Conservation (phyloP, 2,888 invertebrate genomes). For the Blera fallax region DNA sequence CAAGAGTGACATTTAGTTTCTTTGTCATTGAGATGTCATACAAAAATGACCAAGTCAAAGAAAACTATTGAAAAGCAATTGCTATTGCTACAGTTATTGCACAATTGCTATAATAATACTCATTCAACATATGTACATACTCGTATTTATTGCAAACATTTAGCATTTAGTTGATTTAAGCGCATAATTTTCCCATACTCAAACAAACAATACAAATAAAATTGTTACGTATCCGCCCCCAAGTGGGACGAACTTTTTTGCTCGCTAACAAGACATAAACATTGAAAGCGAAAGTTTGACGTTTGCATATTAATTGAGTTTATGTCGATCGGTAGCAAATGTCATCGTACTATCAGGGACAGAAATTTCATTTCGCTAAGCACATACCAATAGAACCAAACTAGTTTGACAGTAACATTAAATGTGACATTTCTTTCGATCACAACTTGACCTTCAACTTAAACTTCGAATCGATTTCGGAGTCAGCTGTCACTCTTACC, state of each 20-base stretch:
- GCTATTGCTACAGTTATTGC: neutral
- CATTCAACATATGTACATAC: too few relatives aligned
- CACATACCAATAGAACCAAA: neutral
- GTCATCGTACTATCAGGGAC: neutral
- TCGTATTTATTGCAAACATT: neutral
- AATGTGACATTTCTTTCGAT: conserved; percentile 2
- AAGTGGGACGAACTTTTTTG: neutral
- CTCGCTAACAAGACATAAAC: neutral
- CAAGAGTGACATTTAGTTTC: conserved; percentile 2
- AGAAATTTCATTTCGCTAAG: neutral
- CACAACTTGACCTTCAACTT: conserved; percentile 1
- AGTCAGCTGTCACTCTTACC: neutral
- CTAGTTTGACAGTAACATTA: neutral
- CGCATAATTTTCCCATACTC: neutral
- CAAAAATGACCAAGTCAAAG: neutral
- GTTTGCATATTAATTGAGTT: neutral
- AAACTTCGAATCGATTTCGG: neutral
- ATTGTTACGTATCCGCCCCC: neutral
- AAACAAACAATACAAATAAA: neutral
- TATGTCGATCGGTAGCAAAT: neutral
- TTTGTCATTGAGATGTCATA: neutral
- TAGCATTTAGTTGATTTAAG: neutral
- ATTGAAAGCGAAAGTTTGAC: conserved; percentile 22
- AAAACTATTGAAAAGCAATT: neutral
- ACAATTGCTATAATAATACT: neutral